Evolutionary conservation across 2,797 vertebrate species (phyloP), one percentile per base, ranked within the genome.

Genomic region (Xiphorhynchus erythropygius): DNA sequence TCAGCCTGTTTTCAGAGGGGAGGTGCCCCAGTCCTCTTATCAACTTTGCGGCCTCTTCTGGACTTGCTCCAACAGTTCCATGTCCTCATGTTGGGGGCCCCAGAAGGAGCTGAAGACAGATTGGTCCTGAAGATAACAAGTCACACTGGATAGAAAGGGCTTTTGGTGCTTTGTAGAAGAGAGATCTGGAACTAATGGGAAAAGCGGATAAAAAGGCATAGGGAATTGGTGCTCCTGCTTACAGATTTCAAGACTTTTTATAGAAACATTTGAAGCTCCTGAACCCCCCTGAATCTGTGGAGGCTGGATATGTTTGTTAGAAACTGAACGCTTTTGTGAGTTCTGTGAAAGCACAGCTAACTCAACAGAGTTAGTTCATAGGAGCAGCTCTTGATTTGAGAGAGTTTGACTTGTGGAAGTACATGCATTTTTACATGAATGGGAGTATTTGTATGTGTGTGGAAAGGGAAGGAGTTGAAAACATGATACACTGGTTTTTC

Each of bases 401-500:
- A 52, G 37, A 28, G 35, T 86, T 70, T 57, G 62, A 35, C 11
- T 12, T 44, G 13, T 23, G 42, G 33, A 85, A 27, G 46, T 53
- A 4, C 53, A 60, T 1, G 12, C 0, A 4, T 4, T 63, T 56
- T 37, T 37, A 37, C 3, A 2, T 37, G 11, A 35, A 25, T 62
- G 53, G 62, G 53, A 87, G 22, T 82, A 28, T 7, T 28, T 74
- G 25, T 16, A 7, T 57, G 27, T 42, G 18, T 3, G 15, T 70
- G 35, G 55, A 44, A 94, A 44, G 65, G 60, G 17, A 33, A 73
- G 46, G n/a, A 67, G 47, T 19, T 87, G 30, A 64, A 55, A 86
- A 60, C 1, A 1, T 17, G n/a, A 39, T 50, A 23, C 13, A 33
- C 57, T 73, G 57, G 5, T 39, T 82, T 84, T 81, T 49, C 49